These are phyloP conservation scores for Cetonia aurata DNA, from an alignment of 2,888 invertebrate genomes.

Conservation along the genomic window DNA sequence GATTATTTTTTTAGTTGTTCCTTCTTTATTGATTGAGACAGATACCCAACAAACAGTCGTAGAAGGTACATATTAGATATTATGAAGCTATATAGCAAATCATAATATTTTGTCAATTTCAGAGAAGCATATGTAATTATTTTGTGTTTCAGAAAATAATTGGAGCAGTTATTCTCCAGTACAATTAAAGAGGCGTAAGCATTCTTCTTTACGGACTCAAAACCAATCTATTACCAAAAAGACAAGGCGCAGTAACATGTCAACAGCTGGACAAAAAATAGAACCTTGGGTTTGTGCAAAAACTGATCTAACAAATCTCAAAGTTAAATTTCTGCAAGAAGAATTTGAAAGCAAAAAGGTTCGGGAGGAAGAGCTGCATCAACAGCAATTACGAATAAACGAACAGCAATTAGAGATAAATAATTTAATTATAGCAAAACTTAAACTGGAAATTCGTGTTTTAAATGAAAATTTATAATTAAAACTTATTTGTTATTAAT, in stretches of 20 bases:
- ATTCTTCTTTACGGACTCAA: neutral
- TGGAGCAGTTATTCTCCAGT: neutral
- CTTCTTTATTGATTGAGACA: neutral
- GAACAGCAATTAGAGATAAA: slow-evolving; percentile 2
- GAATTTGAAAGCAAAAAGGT: neutral
- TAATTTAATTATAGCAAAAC: neutral
- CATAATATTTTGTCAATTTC: slow-evolving; percentile 1
- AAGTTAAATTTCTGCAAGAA: neutral
- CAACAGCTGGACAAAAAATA: neutral
- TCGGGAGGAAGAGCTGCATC: neutral
- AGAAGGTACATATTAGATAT: neutral
- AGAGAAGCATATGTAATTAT: neutral
- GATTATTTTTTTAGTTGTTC: slow-evolving; percentile 1
- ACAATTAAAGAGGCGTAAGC: neutral
- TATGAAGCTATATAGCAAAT: neutral
- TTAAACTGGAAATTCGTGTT: neutral
- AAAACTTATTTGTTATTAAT: no score
- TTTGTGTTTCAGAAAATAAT: neutral
- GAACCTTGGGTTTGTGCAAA: neutral
- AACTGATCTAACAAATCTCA: neutral
- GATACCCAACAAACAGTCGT: neutral
- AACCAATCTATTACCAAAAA: neutral
- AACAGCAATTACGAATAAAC: neutral
- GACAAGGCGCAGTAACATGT: neutral
- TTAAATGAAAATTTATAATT: no score